These are phyloP conservation scores for Heliconius aoede DNA, from an alignment of 2,888 invertebrate genomes.

Conservation along the genomic window DNA sequence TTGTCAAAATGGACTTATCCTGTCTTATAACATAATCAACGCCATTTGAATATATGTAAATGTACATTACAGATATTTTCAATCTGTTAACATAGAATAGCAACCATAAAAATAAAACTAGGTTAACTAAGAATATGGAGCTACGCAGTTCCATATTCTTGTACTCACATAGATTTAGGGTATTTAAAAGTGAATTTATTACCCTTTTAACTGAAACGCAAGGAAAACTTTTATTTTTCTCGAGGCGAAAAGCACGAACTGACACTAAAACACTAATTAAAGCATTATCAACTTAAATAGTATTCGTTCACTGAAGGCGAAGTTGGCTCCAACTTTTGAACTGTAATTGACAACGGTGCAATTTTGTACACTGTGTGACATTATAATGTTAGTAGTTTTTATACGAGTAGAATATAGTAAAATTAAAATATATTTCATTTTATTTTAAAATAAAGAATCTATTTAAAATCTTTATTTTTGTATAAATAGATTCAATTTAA, in stretches of 20 bases:
- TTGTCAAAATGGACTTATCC: conserved; percentile 12
- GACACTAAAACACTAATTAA: conserved; percentile 36
- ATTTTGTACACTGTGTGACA: conserved; percentile 6
- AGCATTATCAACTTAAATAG: conserved; percentile 39
- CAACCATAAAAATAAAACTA: conserved; percentile 7
- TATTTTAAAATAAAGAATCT: neutral
- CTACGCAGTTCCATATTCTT: neutral
- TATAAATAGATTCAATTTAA: too few relatives aligned
- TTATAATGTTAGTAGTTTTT: conserved; percentile 5
- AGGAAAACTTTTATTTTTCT: conserved; percentile 23
- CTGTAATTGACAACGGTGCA: conserved; percentile 34
- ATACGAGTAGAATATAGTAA: neutral
- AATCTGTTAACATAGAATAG: neutral
- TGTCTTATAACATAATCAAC: neutral
- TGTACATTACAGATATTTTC: neutral
- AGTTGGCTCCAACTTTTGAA: conserved; percentile 36
- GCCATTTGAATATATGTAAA: neutral
- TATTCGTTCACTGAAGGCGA: conserved; percentile 32
- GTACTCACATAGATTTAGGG: neutral
- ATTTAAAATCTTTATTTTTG: neutral
- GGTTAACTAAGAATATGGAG: conserved; percentile 20
- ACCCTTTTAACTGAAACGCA: conserved; percentile 22
- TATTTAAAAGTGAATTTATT: conserved; percentile 11
- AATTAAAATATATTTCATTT: neutral
- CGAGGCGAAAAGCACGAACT: conserved; percentile 24